Base-by-base conservation (phyloP, 2,888 invertebrate genomes). In the Pandemis heparana region DNA sequence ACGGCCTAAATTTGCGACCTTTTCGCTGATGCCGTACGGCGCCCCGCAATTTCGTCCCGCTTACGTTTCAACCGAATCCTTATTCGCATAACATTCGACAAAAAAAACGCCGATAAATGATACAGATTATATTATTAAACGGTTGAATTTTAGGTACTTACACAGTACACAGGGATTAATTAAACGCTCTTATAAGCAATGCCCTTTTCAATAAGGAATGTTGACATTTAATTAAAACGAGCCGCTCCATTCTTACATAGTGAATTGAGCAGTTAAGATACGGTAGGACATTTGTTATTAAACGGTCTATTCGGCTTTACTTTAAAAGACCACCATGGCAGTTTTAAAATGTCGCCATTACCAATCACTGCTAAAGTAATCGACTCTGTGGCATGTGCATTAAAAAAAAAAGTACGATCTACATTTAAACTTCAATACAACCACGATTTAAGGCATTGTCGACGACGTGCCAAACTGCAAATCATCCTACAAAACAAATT, bases 151-250 rank as follows among this genome's bases (percentile, higher is more conserved):
- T 78, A 32, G 23, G 23, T 32, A 78, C 80, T 82, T 80, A 74
- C 59, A 18, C 16, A 65, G 63, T 74, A 65, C 70, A 74, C 70
- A 77, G 70, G 77, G 79, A 77, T 80, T 79, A 78, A 82, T 81
- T 82, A 81, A 80, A 81, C 78, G 83, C 83, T 83, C 85, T 85
- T 86, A 87, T 86, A 86, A 84, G 84, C 77, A 80, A 78, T 89
- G 89, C 87, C 90, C 88, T 91, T 90, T 90, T 79, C 77, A 78
- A 79, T 79, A 80, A 78, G 88, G 87, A 85, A 87, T 86, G 91
- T 86, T 91, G 92, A 88, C 92, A 90, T 92, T 92, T 92, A 89
- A 89, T 89, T 88, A 89, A 88, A 87, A 71, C 70, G 77, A 80
- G 76, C 78, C 79, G 78, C 69, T 64, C 80, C 81, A 79, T 78